Evolutionary conservation across 2,888 invertebrate genomes (phyloP).

Genomic region (Hypsopygia costalis): DNA sequence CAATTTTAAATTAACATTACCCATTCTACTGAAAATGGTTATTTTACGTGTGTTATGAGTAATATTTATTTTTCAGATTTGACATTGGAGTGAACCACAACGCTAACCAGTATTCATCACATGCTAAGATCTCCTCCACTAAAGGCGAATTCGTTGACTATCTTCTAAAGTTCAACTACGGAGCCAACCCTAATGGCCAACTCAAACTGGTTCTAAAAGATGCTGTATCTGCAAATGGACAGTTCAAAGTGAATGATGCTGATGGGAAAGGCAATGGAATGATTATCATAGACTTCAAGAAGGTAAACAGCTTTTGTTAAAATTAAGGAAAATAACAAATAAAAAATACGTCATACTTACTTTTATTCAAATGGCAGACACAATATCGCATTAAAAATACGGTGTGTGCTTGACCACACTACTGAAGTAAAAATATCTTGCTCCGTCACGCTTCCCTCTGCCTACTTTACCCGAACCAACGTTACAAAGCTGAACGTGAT

Average conservation of each 20-base stretch:
- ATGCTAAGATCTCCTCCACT: slow-evolving; percentile 66
- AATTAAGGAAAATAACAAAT: too few species aligned
- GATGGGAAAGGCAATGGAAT: slow-evolving; percentile 84
- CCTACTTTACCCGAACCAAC: too few species aligned
- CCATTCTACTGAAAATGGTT: too few species aligned
- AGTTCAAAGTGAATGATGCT: slow-evolving; percentile 80
- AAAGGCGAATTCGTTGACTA: slow-evolving; percentile 78
- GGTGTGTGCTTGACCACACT: too few species aligned
- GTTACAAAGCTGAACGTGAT: too few species aligned
- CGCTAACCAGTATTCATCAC: slow-evolving; percentile 66
- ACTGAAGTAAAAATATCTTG: too few species aligned
- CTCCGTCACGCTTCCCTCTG: too few species aligned
- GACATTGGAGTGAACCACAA: slow-evolving; percentile 69
- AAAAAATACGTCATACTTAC: too few species aligned
- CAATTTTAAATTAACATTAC: slow-evolving; percentile 1
- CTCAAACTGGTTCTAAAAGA: slow-evolving; percentile 82
- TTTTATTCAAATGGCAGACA: too few species aligned
- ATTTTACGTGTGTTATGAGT: too few species aligned
- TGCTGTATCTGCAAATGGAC: slow-evolving; percentile 81
- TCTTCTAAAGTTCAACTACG: slow-evolving; percentile 65
- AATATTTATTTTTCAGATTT: slow-evolving; percentile 39
- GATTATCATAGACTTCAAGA: slow-evolving; percentile 80
- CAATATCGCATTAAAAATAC: too few species aligned
- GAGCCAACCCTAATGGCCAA: slow-evolving; percentile 61
- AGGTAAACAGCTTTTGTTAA: slow-evolving; percentile 52